Evolutionary conservation across 2,113 vertebrate species (phyloP).

Genomic region (Brachypodius melanocephalos): DNA sequence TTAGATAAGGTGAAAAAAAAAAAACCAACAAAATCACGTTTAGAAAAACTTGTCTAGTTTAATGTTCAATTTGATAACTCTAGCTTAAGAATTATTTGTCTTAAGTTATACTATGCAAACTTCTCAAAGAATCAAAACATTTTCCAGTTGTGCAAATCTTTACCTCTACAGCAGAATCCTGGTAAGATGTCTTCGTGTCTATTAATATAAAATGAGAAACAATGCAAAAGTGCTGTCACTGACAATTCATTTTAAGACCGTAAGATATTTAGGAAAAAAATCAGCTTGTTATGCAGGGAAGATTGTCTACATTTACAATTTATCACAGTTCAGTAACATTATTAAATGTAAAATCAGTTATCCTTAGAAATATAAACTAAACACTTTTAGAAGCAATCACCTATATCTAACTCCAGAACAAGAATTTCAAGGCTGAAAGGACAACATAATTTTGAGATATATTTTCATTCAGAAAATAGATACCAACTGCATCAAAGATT

Average conservation of each 20-base stretch:
- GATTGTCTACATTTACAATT: not conserved
- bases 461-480: not conserved
- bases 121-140: not conserved
- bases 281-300: not conserved
- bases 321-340: not conserved
- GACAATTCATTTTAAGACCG: not conserved
- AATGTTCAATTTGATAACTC: not conserved
- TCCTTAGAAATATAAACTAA: not conserved
- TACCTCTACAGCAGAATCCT: conserved; percentile 62
- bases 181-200: conserved; percentile 54
- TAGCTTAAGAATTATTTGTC: not conserved
- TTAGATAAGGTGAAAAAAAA: not conserved
- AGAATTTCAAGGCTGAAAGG: not conserved
- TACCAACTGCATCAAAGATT: not conserved
- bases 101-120: not conserved
- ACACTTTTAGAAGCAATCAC: not conserved
- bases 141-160: not conserved
- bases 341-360: not conserved
- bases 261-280: not conserved
- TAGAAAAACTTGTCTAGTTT: not conserved
- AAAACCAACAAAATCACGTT: not conserved
- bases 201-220: conserved; percentile 30
- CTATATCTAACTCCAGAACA: not conserved
- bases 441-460: not conserved
- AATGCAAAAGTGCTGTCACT: not conserved